These are phyloP conservation scores for Magallana nippona DNA, from an alignment of 2,888 invertebrate genomes.

Conservation along the genomic window DNA sequence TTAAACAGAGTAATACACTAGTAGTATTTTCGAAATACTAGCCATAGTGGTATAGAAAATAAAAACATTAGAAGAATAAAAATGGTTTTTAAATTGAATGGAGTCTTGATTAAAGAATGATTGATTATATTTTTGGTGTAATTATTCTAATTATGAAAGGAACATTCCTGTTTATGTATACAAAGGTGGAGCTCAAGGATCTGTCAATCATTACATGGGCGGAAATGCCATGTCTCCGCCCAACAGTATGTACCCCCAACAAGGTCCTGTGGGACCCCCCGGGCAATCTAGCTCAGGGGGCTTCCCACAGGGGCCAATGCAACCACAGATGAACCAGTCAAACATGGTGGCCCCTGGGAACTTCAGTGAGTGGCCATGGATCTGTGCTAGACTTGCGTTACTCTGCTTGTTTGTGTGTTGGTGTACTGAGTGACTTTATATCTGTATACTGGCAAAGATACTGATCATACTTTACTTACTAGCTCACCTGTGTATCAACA, in stretches of 20 bases:
- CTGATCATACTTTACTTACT: neutral
- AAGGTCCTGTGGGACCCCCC: constrained; percentile 37
- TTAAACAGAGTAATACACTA: too few species aligned
- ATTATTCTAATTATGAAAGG: too few species aligned
- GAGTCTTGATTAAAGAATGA: too few species aligned
- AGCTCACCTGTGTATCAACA: constrained; percentile 8
- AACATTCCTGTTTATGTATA: neutral
- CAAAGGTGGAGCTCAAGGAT: constrained; percentile 39
- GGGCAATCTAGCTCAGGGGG: constrained; percentile 42
- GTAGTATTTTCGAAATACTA: too few species aligned
- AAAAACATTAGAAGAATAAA: too few species aligned
- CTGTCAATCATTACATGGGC: constrained; percentile 41
- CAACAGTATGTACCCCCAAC: constrained; percentile 39
- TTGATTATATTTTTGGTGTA: too few species aligned
- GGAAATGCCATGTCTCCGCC: constrained; percentile 41
- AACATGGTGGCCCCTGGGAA: constrained; percentile 41
- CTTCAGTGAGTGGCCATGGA: constrained; percentile 32
- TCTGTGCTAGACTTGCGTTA: constrained; percentile 16
- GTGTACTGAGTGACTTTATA: neutral
- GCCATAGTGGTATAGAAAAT: too few species aligned
- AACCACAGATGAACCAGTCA: constrained; percentile 39
- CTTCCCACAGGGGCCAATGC: constrained; percentile 50
- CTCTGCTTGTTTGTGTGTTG: constrained; percentile 26
- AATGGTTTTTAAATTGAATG: too few species aligned
- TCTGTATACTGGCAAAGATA: constrained; percentile 38